Evolutionary conservation across 2,797 vertebrate genomes (phyloP).

Genomic region (Sebastes umbrosus): DNA sequence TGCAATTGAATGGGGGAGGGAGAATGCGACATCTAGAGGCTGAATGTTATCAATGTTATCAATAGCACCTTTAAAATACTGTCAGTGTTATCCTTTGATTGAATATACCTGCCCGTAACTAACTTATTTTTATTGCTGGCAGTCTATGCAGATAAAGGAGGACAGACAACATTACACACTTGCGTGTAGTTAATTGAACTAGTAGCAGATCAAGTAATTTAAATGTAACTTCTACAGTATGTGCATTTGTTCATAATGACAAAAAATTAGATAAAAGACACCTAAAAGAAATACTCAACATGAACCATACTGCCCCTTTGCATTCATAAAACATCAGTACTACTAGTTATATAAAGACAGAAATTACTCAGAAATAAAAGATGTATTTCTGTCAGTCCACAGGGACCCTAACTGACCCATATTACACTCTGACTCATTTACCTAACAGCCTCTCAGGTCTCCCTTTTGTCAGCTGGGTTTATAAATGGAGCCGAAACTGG

Average conservation of each 20-base stretch:
- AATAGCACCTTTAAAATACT: background rate
- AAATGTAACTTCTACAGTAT: background rate
- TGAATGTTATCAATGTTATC: too few relatives aligned
- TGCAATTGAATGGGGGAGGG: too few relatives aligned
- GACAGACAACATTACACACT: background rate
- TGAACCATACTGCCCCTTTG: background rate
- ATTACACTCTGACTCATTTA: conserved; percentile 31
- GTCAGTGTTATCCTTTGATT: background rate
- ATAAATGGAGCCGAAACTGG: conserved; percentile 48
- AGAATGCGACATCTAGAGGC: too few relatives aligned
- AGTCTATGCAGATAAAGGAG: background rate
- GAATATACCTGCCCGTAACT: background rate
- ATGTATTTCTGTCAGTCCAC: conserved; percentile 39
- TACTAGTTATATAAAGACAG: conserved; percentile 29
- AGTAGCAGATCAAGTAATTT: background rate
- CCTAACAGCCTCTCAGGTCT: conserved; percentile 26
- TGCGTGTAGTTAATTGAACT: background rate
- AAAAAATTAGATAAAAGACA: background rate
- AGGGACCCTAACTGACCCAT: conserved; percentile 27
- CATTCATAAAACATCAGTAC: conserved; percentile 10
- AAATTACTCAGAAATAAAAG: conserved; percentile 21
- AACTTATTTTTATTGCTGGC: background rate
- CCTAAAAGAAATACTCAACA: background rate
- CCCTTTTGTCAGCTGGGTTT: conserved; percentile 40
- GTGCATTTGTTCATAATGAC: background rate